A percentile compares a stretch with the other conserved stretches of the same genome.
Conservation (phyloP, 2,797 vertebrate species). For the Platyrinchus mystaceus region DNA sequence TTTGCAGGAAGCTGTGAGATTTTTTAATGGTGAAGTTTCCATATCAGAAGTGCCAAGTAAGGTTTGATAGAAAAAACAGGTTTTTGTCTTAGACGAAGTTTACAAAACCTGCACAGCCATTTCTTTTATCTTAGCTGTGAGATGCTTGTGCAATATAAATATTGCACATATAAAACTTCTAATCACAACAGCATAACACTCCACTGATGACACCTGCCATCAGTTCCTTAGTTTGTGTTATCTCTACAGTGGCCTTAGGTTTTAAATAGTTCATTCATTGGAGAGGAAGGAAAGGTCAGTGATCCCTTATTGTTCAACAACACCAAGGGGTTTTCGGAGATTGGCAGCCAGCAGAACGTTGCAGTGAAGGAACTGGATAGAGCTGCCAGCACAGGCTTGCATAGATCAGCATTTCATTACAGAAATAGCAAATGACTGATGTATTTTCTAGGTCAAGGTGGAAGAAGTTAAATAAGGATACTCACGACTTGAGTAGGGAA, state of each 20-base stretch:
- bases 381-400: slow-evolving; percentile 20
- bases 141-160: background rate
- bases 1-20: background rate
- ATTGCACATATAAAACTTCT: background rate
- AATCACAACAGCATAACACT: background rate
- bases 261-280: background rate
- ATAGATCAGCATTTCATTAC: slow-evolving; percentile 61
- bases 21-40: background rate
- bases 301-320: slow-evolving; percentile 33
- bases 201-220: background rate
- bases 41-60: background rate
- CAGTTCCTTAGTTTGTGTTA: background rate
- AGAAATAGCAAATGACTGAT: slow-evolving; percentile 40
- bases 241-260: background rate
- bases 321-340: slow-evolving; percentile 5
- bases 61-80: background rate
- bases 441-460: slow-evolving; percentile 59
- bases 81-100: background rate
- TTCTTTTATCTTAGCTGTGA: background rate
- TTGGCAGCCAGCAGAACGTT: slow-evolving; percentile 32
- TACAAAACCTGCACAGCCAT: background rate
- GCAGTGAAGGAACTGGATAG: background rate
- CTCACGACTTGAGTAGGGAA: background rate
- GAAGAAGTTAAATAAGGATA: slow-evolving; percentile 22
- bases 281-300: slow-evolving; percentile 37